These are phyloP conservation scores for Drymonia ruficornis DNA, from an alignment of 2,888 invertebrate species.

Conservation along the genomic window DNA sequence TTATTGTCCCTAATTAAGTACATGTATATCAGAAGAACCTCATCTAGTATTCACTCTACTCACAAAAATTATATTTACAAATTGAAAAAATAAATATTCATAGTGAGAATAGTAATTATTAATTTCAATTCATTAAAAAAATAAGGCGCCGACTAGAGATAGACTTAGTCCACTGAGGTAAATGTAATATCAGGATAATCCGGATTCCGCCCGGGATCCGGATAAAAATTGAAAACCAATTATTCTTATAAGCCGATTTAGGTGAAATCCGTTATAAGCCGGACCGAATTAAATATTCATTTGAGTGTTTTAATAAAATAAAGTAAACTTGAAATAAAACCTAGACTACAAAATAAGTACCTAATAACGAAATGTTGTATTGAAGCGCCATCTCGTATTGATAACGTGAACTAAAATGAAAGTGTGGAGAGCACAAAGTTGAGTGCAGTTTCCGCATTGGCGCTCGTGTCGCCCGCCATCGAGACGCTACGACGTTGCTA, in stretches of 20 bases:
- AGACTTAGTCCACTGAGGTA: constrained; percentile 8
- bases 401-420: constrained; percentile 16
- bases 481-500: constrained; percentile 14
- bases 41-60: too few relatives aligned
- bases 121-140: background rate
- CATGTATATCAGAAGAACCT: too few relatives aligned
- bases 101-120: too few relatives aligned
- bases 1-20: too few relatives aligned
- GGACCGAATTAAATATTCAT: background rate
- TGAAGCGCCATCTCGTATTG: constrained; percentile 28
- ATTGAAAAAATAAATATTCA: too few relatives aligned
- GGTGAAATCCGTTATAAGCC: background rate
- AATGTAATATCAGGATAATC: constrained; percentile 5
- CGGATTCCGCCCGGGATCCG: constrained; percentile 7
- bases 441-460: constrained; percentile 17
- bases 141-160: background rate
- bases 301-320: background rate
- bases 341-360: background rate
- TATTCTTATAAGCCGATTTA: constrained; percentile 4
- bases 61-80: too few relatives aligned
- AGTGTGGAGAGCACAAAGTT: constrained; percentile 21
- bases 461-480: constrained; percentile 27
- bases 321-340: background rate
- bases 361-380: background rate
- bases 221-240: constrained; percentile 4